Conservation (phyloP, 2,888 invertebrate genomes). For the Nemotelus pantherinus region DNA sequence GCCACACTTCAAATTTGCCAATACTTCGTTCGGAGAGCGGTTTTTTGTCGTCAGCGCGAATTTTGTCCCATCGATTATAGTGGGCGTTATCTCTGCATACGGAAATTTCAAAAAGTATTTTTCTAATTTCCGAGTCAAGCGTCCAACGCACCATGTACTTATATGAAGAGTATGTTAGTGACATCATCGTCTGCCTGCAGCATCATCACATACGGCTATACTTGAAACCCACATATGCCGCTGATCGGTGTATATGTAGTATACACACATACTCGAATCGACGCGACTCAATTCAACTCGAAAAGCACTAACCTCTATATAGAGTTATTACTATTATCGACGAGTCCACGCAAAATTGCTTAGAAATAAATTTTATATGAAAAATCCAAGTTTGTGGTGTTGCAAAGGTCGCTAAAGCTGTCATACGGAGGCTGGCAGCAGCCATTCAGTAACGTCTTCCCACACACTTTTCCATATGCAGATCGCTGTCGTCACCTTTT, state of each 20-base stretch:
- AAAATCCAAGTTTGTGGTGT: constrained; percentile 30
- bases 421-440: constrained; percentile 25
- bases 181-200: constrained; percentile 22
- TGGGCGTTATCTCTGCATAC: constrained; percentile 37
- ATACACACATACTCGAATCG: neutral
- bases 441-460: constrained; percentile 39
- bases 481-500: constrained; percentile 13
- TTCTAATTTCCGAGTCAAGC: constrained; percentile 22
- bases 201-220: constrained; percentile 15
- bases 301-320: constrained; percentile 2
- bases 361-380: constrained; percentile 29
- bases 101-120: constrained; percentile 29
- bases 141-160: neutral
- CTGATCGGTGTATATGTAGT: neutral
- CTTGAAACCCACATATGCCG: constrained; percentile 7
- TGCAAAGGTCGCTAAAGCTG: constrained; percentile 39
- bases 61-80: constrained; percentile 21
- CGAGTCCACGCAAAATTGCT: constrained; percentile 38
- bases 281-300: neutral
- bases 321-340: constrained; percentile 23
- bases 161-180: constrained; percentile 7
- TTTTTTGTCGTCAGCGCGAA: constrained; percentile 7
- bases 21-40: neutral
- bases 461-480: constrained; percentile 19
- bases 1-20: neutral